Percentiles rank a stretch among this genome's conserved stretches.
Evolutionary conservation across 2,888 invertebrate species (phyloP).

Genomic region (Eupithecia tripunctaria): DNA sequence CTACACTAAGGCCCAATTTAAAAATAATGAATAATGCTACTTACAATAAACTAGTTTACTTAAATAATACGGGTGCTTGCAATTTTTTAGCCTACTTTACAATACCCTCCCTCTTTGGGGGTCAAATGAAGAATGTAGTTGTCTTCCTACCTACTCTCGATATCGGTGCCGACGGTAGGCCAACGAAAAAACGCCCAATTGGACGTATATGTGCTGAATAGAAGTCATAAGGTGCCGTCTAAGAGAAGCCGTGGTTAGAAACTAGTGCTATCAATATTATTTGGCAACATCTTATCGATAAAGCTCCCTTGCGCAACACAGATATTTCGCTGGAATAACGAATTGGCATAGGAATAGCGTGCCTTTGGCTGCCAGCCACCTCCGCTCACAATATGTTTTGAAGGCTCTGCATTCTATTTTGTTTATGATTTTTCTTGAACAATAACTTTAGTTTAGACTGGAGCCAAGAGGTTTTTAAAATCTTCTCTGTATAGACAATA

Average conservation of each 20-base stretch:
- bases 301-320: background rate
- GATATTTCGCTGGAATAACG: background rate
- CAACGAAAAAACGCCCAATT: no score
- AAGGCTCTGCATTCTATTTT: constrained; percentile 4
- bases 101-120: no score
- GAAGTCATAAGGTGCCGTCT: background rate
- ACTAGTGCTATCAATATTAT: background rate
- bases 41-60: no score
- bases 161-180: no score
- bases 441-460: constrained; percentile 4
- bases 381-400: constrained; percentile 8
- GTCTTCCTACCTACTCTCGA: no score
- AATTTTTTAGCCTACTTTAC: no score
- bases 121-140: no score
- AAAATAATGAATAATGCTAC: no score
- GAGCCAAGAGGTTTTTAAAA: background rate
- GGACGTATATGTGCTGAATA: background rate
- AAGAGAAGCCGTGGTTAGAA: background rate
- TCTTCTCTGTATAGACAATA: background rate
- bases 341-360: constrained; percentile 8
- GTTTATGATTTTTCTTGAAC: constrained; percentile 13
- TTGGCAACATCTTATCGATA: constrained; percentile 18
- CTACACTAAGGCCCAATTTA: no score
- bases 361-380: constrained; percentile 13
- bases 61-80: no score